Percentiles rank a stretch among this genome's conserved stretches.
phyloP scores from a whole-genome alignment of 2,888 invertebrate species.

The Cataglyphis rosenhaueri region DNA sequence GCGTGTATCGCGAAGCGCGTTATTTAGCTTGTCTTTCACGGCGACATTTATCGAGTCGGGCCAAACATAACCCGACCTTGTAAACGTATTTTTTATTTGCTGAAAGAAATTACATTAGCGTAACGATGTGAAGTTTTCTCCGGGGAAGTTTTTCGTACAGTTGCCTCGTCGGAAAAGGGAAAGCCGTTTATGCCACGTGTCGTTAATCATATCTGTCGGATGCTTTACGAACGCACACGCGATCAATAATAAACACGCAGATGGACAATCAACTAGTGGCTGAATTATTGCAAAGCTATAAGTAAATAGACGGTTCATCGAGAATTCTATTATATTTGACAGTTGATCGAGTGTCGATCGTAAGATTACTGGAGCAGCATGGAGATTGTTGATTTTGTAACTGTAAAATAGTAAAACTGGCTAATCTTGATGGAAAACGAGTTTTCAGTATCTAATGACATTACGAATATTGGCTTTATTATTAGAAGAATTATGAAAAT shows the following conservation, averaged over 20 bases:
- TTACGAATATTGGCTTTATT: background rate
- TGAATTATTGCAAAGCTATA: slow-evolving; percentile 46
- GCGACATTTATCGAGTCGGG: slow-evolving; percentile 45
- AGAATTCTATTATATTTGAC: slow-evolving; percentile 47
- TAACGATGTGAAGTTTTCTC: background rate
- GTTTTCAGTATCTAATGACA: background rate
- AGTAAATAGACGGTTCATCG: slow-evolving; percentile 32
- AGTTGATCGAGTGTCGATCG: background rate
- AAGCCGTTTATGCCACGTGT: slow-evolving; percentile 19
- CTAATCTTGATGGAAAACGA: background rate
- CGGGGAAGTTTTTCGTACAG: slow-evolving; percentile 2
- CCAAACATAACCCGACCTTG: slow-evolving; percentile 33
- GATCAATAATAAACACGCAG: slow-evolving; percentile 50
- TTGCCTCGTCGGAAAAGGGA: background rate
- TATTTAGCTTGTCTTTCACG: slow-evolving; percentile 42
- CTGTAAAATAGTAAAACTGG: background rate
- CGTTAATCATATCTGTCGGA: slow-evolving; percentile 15
- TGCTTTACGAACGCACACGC: slow-evolving; percentile 33
- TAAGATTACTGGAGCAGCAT: slow-evolving; percentile 1
- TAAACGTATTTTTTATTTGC: slow-evolving; percentile 13
- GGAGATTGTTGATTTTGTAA: slow-evolving; percentile 13
- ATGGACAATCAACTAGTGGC: slow-evolving; percentile 57
- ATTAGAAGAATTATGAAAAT: background rate
- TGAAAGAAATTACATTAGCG: slow-evolving; percentile 30
- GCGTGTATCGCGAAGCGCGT: slow-evolving; percentile 24